Base-by-base conservation (phyloP, 2,888 invertebrate genomes). In the Leucophora obtusa region DNA sequence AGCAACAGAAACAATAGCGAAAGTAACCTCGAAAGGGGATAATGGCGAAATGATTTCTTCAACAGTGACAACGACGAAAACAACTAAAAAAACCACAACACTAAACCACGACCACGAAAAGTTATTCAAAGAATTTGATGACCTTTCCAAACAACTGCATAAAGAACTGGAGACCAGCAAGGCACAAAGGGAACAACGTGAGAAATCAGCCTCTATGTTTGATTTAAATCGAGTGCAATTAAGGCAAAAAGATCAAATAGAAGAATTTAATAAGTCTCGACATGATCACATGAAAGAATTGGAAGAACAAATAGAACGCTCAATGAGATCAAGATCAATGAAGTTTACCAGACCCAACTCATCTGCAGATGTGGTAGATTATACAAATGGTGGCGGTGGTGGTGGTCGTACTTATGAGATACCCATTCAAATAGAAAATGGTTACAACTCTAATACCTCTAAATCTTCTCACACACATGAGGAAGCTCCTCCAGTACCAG, bases 81-180 rank as follows among this genome's bases (percentile, higher is more conserved):
- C 53, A 54, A 43, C 38, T 1, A 47, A 28, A 18, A 70, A 69
- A 75, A 74, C 65, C 63, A 79, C 76, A 83, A 84, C 47, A 74
- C 72, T 79, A 15, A 72, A 83, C 69, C 87, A 87, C 83, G 89
- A 89, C 82, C 87, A 86, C 83, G 89, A 90, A 81, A 87, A 86
- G 83, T 85, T 90, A 43, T 89, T 90, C 87, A 90, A 90, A 86
- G 90, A 90, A 84, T 90, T 90, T 79, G 90, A 90, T 72, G 86
- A 88, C 43, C 84, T 89, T n/a, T 89, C 90, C 3, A 88, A 88
- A 77, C 86, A 89, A 63, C 85, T 90, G 62, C 86, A 88, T 63
- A 85, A 85, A 70, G 89, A 89, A 81, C 84, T 90, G 74, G 87
- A 87, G 15, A 84, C 85, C 10, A 86, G 87, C 10, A 86, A 86